Conservation (phyloP, 2,797 vertebrate species). For the Intellagama lesueurii region DNA sequence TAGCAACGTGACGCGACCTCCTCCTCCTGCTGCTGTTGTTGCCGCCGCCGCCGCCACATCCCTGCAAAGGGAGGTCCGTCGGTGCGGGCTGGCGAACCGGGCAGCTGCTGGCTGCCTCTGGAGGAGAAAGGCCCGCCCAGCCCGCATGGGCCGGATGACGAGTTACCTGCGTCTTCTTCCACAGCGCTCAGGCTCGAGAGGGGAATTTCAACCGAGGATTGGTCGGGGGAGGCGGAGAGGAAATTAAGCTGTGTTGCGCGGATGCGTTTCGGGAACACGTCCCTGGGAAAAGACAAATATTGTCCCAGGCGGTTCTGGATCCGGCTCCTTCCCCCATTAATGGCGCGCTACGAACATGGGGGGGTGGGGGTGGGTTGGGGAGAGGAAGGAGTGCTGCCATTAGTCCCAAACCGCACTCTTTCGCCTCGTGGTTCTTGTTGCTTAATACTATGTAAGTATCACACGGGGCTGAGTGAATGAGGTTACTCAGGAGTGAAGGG, state of each 20-base stretch:
- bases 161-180: constrained; percentile 3
- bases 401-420: too few relatives aligned
- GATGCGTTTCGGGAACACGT: not conserved
- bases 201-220: too few relatives aligned
- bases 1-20: constrained; percentile 69
- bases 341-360: too few relatives aligned
- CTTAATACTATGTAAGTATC: too few relatives aligned
- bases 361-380: rapidly evolving
- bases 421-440: not conserved
- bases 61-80: constrained; percentile 55
- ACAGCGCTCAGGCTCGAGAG: not conserved
- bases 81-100: not conserved
- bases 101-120: not conserved
- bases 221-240: not conserved
- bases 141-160: not conserved
- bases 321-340: too few relatives aligned
- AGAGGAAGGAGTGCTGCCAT: not conserved
- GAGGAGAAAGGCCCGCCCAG: not conserved
- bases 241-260: too few relatives aligned
- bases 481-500: not conserved
- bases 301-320: not conserved
- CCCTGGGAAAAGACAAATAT: not conserved
- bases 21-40: constrained; percentile 27
- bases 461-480: not conserved
- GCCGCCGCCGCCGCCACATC: constrained; percentile 61